Conservation (phyloP, 2,797 vertebrate genomes). For the Sparidentex hasta region DNA sequence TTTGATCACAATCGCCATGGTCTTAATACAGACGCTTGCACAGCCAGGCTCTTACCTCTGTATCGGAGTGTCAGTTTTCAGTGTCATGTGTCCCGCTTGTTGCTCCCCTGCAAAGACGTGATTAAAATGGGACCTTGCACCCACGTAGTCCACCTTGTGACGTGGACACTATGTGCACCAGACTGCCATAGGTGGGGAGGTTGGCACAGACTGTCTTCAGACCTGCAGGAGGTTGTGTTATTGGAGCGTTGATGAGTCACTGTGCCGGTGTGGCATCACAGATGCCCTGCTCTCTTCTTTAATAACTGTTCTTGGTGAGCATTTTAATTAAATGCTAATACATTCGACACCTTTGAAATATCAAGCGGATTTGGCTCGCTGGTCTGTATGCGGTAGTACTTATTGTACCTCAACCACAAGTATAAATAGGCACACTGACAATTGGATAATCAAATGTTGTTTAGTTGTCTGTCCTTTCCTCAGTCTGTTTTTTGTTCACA, state of each 20-base stretch:
- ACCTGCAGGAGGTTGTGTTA: slow-evolving; percentile 70
- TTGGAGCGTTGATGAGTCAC: slow-evolving; percentile 70
- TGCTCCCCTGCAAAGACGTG: not conserved
- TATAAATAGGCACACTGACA: slow-evolving; percentile 20
- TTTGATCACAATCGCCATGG: not conserved
- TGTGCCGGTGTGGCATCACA: slow-evolving; percentile 64
- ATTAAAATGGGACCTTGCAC: slow-evolving; percentile 2
- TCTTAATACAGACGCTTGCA: not conserved
- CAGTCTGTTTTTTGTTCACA: slow-evolving; percentile 13
- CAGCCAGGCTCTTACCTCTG: slow-evolving; percentile 47
- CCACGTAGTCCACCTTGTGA: slow-evolving; percentile 40
- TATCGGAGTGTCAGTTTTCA: not conserved
- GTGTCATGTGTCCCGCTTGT: not conserved
- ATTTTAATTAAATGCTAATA: slow-evolving; percentile 69
- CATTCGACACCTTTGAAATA: slow-evolving; percentile 46
- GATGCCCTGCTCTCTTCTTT: slow-evolving; percentile 62
- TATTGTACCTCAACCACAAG: slow-evolving; percentile 19
- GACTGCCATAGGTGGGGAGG: slow-evolving; percentile 48
- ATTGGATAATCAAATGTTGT: slow-evolving; percentile 47
- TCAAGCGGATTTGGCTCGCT: slow-evolving; percentile 38
- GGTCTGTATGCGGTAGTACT: slow-evolving; percentile 11
- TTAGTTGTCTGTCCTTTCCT: slow-evolving; percentile 12
- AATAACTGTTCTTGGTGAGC: slow-evolving; percentile 57
- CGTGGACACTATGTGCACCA: slow-evolving; percentile 27
- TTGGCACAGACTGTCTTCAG: slow-evolving; percentile 55